Conservation (phyloP, 2,888 invertebrate genomes). For the Drosophila mulleri region DNA sequence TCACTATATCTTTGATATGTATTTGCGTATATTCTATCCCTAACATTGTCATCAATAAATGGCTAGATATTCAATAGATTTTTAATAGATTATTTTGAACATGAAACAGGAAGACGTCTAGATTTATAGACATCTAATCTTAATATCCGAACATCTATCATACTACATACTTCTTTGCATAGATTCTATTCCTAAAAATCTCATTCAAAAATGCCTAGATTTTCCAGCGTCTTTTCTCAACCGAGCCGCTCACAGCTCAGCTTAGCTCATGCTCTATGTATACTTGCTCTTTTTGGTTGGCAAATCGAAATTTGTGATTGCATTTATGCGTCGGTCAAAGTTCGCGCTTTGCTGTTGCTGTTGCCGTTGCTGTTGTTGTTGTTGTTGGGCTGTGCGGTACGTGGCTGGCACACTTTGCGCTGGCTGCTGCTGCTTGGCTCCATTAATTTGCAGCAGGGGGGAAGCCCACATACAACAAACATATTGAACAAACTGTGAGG, state of each 20-base stretch:
- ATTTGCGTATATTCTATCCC: too few species aligned
- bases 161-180: too few species aligned
- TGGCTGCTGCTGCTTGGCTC: constrained; percentile 14
- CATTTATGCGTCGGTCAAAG: constrained; percentile 40
- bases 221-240: too few species aligned
- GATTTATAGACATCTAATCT: not conserved
- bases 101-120: too few species aligned
- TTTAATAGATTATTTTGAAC: too few species aligned
- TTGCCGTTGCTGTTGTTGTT: too few species aligned
- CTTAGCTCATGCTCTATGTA: not conserved
- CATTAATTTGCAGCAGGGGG: constrained; percentile 44
- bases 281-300: constrained; percentile 23
- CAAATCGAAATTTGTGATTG: constrained; percentile 56
- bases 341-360: not conserved
- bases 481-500: constrained; percentile 18
- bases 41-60: too few species aligned
- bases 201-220: too few species aligned
- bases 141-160: too few species aligned
- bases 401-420: constrained; percentile 38
- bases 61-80: too few species aligned
- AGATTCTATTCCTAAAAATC: too few species aligned
- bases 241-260: not conserved
- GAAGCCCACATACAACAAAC: constrained; percentile 8
- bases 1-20: too few species aligned
- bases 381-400: constrained; percentile 20